phyloP scores from a whole-genome alignment of 2,113 vertebrate genomes.

The Chinchilla lanigera region DNA sequence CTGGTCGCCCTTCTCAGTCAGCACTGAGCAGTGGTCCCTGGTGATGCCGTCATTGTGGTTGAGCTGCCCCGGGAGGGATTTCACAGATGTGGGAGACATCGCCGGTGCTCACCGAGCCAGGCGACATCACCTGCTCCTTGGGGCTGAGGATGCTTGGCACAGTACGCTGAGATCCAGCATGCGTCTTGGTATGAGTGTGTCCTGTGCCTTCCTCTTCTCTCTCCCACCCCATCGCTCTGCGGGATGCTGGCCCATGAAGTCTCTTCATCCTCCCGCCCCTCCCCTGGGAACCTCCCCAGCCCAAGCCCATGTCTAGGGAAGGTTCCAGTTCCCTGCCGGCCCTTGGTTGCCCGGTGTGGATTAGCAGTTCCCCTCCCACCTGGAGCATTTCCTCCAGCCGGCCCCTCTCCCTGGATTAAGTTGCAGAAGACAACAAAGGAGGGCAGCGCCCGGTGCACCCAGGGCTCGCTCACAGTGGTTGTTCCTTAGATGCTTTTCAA shows the following conservation, averaged over 20 bases:
- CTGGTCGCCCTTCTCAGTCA: neutral
- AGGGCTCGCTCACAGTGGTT: accelerated
- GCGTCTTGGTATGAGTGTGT: neutral
- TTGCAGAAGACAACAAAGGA: neutral
- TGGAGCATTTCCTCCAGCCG: neutral
- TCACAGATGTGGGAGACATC: neutral
- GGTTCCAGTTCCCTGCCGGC: neutral
- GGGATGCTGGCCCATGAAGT: neutral
- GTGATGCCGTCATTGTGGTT: neutral
- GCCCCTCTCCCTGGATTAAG: neutral
- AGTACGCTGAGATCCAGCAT: neutral
- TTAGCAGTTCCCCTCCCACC: neutral
- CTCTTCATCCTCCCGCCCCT: neutral
- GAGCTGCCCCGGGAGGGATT: neutral
- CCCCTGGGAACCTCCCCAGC: too few relatives aligned
- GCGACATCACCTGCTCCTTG: neutral
- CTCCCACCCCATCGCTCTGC: accelerated
- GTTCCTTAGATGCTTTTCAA: neutral
- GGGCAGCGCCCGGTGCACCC: accelerated
- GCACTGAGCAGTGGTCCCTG: neutral
- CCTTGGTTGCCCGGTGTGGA: accelerated
- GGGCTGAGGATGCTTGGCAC: neutral
- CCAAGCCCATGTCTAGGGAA: neutral
- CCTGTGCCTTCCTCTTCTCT: neutral
- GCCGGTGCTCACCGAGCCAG: too few relatives aligned